phyloP scores from a whole-genome alignment of 1,140 invertebrate genomes.

The Zaprionus vittiger region DNA sequence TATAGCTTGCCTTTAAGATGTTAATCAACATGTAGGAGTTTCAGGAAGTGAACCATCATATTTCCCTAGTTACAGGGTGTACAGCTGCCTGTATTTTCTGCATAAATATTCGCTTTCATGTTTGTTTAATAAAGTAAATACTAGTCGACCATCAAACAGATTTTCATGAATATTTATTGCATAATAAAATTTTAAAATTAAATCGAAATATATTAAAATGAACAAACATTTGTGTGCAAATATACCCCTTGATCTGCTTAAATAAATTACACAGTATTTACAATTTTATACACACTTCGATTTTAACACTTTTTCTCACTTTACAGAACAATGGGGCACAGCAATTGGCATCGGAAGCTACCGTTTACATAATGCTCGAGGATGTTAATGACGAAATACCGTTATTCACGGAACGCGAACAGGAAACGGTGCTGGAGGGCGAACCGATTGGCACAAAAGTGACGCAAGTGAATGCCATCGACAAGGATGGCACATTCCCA shows the following conservation, averaged over 20 bases:
- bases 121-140: not conserved
- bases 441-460: conserved; percentile 97
- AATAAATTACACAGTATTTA: not conserved
- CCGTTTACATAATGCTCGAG: conserved; percentile 96
- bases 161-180: not conserved
- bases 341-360: conserved; percentile 96
- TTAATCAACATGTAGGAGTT: not conserved
- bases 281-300: not conserved
- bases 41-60: too few relatives aligned
- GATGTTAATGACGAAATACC: conserved; percentile 99
- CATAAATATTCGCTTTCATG: not conserved
- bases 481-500: conserved; percentile 97
- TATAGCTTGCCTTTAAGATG: not conserved
- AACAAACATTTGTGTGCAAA: not conserved
- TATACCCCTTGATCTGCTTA: not conserved
- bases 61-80: not conserved
- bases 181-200: not conserved
- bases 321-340: conserved; percentile 96
- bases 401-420: conserved; percentile 96
- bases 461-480: conserved; percentile 97
- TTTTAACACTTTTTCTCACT: conserved; percentile 21
- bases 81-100: not conserved
- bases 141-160: not conserved
- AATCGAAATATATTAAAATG: not conserved
- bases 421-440: conserved; percentile 96